Base-by-base conservation (phyloP, 2,797 vertebrate genomes). In the Myotis planiceps region DNA sequence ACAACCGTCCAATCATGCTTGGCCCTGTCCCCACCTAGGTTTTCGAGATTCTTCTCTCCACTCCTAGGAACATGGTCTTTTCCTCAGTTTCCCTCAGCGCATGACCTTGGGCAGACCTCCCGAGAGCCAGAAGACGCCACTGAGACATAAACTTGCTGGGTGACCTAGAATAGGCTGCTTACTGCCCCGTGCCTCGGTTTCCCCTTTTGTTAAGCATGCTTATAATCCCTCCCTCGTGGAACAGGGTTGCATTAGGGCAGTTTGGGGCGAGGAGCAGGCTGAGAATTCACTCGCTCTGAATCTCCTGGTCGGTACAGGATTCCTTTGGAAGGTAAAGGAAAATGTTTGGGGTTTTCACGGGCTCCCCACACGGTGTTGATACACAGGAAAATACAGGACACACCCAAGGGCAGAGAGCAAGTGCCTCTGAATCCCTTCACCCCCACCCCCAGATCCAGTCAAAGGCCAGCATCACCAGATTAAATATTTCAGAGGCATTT, bases 401-500 rank as follows among this genome's bases (percentile, higher is more conserved):
- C 3, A 9, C 9, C 4, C 5, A 2, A 68, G 27, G 4, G 2
- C 76, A 69, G 25, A 4, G 9, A 8, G 19, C 19, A 25, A 60
- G n/a, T 29, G 8, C 69, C 60, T 87, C n/a, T 4, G 51, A 74
- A 27, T 25, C 7, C 1, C 0, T 39, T 32, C 51, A 13, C 27
- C n/a, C 32, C 18, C 25, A 2, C 23, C 51, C 0, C 78, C 47
- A 25, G 49, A 55, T 29, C 39, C 12, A 74, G 68, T 29, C 55
- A 88, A 95, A 95, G 34, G 51, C 66, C 66, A n/a, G 21, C 9
- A 60, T 74, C 78, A 88, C 51, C 95, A 90, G 92, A 88, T 93
- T 72, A 96, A 80, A 90, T 95, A 94, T 87, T 91, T 96, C 71
- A 84, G 68, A 96, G 92, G 95, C 86, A 95, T 96, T 96, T 96